A percentile compares a stretch with the other conserved stretches of the same genome.
phyloP scores from a whole-genome alignment of 2,888 invertebrate species.

The Siphonodentalium dalli region DNA sequence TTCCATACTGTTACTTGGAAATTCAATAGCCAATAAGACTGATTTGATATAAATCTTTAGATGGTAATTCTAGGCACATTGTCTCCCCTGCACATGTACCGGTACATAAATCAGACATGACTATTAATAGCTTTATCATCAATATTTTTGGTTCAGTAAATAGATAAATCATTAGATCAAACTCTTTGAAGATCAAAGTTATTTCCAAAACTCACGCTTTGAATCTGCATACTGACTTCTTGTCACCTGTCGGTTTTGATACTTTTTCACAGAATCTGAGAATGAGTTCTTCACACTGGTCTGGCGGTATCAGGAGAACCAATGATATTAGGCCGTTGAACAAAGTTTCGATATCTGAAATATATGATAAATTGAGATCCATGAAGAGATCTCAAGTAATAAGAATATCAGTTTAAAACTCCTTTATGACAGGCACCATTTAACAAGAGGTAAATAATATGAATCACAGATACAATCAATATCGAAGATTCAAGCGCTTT shows the following conservation, averaged over 20 bases:
- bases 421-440: background rate
- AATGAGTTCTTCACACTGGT: slow-evolving; percentile 87
- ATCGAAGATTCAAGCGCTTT: background rate
- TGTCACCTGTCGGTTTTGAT: slow-evolving; percentile 74
- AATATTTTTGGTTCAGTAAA: too few species aligned
- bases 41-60: too few species aligned
- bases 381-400: background rate
- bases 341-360: slow-evolving; percentile 84
- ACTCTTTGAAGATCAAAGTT: too few species aligned
- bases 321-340: slow-evolving; percentile 96
- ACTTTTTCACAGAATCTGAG: slow-evolving; percentile 91
- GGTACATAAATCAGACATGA: too few species aligned
- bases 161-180: too few species aligned
- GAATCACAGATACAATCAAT: background rate
- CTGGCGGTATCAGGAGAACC: slow-evolving; percentile 84
- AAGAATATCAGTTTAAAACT: background rate
- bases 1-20: too few species aligned
- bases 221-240: too few species aligned
- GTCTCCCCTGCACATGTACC: too few species aligned
- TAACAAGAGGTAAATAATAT: background rate
- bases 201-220: slow-evolving; percentile 77
- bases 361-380: too few species aligned
- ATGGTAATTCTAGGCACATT: too few species aligned
- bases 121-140: too few species aligned
- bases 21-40: too few species aligned